Evolutionary conservation across 2,113 vertebrate genomes (phyloP), one percentile per base, ranked within the genome.

Genomic region (Struthidea cinerea): DNA sequence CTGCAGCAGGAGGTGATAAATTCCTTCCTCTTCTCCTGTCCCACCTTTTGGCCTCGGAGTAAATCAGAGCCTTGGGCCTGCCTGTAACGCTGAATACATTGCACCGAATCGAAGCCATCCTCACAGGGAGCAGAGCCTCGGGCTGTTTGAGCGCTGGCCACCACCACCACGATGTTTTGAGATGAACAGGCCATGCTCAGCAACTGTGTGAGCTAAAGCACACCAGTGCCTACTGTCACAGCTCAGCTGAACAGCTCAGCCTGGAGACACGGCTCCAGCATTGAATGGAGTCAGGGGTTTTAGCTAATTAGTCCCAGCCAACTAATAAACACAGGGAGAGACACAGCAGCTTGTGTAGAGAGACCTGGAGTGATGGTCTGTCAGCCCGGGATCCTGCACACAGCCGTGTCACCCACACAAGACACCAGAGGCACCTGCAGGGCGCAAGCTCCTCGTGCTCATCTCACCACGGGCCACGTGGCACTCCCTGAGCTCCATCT

Each of bases 1-100:
- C 71, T 91, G 67, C 71, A 61, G 76, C 41, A 46, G n/a, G 27
- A 77, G 84, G 46, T 91, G 84, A 46, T 87, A 87, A 95, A 95
- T 96, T 77, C 84, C 76, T 77, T 68, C 71, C 59, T 65, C 68
- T 84, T 71, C 59, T 89, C 16, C 63, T 68, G n/a, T 89, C 28
- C 71, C 64, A 86, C 89, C 77, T 91, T 77, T 91, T 89, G 87
- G 74, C 73, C 85, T 74, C 3, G 5, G 80, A 33, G 67, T 95
- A 94, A 84, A 95, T 92, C 93, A 91, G 42, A 76, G 30, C 74
- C 61, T 33, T 63, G 85, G 74, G 64, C 44, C 68, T 76, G 53
- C 60, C 69, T 30, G 39, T 11, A 13, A 6, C 5, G 55, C 50
- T 90, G 57, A 92, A 61, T 15, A 12, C 30, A 6, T 2, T 4